Conservation (phyloP, 2,888 invertebrate genomes). For the Aspidiotus rigidus region DNA sequence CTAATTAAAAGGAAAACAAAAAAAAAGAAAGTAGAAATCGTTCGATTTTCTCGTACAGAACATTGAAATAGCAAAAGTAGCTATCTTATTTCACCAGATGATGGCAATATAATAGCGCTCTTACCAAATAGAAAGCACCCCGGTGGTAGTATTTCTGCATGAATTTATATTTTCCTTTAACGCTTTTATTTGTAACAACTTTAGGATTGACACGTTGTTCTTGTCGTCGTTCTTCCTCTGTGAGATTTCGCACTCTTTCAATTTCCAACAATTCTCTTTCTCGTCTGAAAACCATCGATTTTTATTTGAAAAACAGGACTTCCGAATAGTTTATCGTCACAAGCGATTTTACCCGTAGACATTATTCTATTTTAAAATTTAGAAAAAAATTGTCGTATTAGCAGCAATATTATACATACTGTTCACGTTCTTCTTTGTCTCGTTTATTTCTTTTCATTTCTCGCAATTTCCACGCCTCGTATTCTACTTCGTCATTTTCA, state of each 20-base stretch:
- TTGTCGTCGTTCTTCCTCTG: conserved; percentile 88
- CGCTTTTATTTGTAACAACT: conserved; percentile 81
- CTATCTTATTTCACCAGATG: too few species aligned
- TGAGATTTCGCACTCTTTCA: conserved; percentile 83
- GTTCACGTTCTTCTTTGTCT: conserved; percentile 89
- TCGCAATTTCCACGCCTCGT: conserved; percentile 94
- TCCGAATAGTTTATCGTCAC: too few species aligned
- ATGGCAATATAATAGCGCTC: conserved; percentile 34
- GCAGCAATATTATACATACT: conserved; percentile 53
- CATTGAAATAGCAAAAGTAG: not conserved
- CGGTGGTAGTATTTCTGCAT: conserved; percentile 99
- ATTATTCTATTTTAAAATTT: not conserved
- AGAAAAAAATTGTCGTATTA: not conserved
- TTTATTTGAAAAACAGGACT: conserved; percentile 3
- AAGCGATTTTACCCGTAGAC: not conserved
- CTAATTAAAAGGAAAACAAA: conserved; percentile 39
- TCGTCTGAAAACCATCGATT: conserved; percentile 47
- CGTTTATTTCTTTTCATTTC: conserved; percentile 94
- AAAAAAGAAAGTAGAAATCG: not conserved
- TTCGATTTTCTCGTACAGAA: not conserved
- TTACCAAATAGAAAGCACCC: conserved; percentile 90
- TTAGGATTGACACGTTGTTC: conserved; percentile 88
- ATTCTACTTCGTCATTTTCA: conserved; percentile 92
- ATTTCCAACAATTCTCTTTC: conserved; percentile 82
- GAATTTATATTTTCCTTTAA: conserved; percentile 98